Base-by-base conservation (phyloP, 2,888 invertebrate genomes). In the Ellobium chinense region DNA sequence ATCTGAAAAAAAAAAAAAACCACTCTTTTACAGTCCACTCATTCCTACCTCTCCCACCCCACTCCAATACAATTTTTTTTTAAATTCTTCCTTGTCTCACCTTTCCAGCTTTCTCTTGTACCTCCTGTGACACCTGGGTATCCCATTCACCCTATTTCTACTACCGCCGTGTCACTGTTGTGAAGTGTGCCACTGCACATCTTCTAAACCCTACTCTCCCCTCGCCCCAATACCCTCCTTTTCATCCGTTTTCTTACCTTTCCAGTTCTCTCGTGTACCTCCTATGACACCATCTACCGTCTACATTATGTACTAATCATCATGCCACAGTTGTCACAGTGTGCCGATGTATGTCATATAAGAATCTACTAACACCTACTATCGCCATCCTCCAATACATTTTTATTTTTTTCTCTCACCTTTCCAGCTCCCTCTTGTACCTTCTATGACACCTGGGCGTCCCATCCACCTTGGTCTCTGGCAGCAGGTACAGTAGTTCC, bases 381-480 rank as follows among this genome's bases (percentile, higher is more conserved):
- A n/a, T n/a, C n/a, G n/a, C n/a, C n/a, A n/a, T n/a, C n/a, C n/a
- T n/a, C n/a, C n/a, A n/a, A n/a, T n/a, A n/a, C n/a, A n/a, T n/a
- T n/a, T n/a, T n/a, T n/a, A n/a, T n/a, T n/a, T n/a, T n/a, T n/a
- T n/a, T n/a, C n/a, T n/a, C 65, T 58, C 60, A 84, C 84, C 84
- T 84, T 9, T 81, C 75, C 27, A 78, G 70, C 39, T 84, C 86
- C 36, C 81, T 79, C 56, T 54, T 75, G 60, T 83, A 78, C 12
- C 84, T 78, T 24, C 84, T 78, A 21, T 80, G 80, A 24, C 82
- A 69, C 1, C 56, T 77, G 0, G 88, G 87, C 1, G 88, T 86
- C 0, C 85, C 85, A 58, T 90, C 90, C 5, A 88, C 86, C 2
- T 68, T 56, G 1, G 89, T 86, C 77, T 90, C 89, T 0, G 88